phyloP scores from a whole-genome alignment of 2,888 invertebrate genomes.

The Eugnorisma glareosa region DNA sequence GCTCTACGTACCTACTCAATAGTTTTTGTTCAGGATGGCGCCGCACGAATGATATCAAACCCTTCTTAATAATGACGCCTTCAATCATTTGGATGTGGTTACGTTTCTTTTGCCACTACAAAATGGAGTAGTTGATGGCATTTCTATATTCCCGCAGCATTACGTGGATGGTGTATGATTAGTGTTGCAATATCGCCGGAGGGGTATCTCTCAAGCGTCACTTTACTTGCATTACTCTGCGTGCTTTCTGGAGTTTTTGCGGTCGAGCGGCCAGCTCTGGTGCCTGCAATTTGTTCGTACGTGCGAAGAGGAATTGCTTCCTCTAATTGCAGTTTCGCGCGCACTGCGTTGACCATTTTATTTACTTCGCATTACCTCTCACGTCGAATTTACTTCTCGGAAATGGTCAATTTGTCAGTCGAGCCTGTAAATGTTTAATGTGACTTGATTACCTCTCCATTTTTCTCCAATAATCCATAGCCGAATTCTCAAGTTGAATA shows the following conservation, averaged over 20 bases:
- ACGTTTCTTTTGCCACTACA: constrained; percentile 52
- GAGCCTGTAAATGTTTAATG: constrained; percentile 71
- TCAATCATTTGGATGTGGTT: constrained; percentile 48
- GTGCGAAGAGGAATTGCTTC: constrained; percentile 85
- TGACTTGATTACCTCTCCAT: constrained; percentile 69
- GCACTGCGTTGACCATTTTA: constrained; percentile 74
- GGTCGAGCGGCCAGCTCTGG: constrained; percentile 68
- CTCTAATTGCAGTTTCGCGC: constrained; percentile 81
- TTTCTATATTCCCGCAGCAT: constrained; percentile 51
- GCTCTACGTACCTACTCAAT: constrained; percentile 38
- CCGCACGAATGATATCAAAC: constrained; percentile 41
- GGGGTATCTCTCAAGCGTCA: constrained; percentile 54
- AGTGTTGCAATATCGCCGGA: constrained; percentile 49
- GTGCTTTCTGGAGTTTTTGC: constrained; percentile 64
- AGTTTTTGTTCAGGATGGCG: constrained; percentile 35
- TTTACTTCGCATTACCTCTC: constrained; percentile 74
- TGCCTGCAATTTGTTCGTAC: constrained; percentile 87
- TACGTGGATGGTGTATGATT: constrained; percentile 47
- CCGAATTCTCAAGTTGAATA: constrained; percentile 63
- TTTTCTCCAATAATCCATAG: constrained; percentile 62
- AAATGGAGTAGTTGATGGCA: constrained; percentile 51
- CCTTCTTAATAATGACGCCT: constrained; percentile 32
- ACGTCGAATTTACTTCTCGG: constrained; percentile 78
- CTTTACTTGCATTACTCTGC: constrained; percentile 58
- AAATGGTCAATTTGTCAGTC: constrained; percentile 79